Evolutionary conservation across 2,797 vertebrate species (phyloP).

Genomic region (Pangasius larnaudii): DNA sequence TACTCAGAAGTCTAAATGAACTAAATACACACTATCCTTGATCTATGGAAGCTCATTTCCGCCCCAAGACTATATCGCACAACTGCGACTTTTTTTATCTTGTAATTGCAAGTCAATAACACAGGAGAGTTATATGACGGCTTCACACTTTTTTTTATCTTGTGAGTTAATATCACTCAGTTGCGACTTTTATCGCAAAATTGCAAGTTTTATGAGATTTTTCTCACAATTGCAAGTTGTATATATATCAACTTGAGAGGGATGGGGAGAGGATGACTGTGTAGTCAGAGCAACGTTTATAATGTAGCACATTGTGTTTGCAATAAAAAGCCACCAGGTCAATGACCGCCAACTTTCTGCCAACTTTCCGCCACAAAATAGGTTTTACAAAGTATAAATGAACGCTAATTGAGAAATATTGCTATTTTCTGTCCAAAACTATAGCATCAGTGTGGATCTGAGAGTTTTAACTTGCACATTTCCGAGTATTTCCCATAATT

Average conservation of each 20-base stretch:
- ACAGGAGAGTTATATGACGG: neutral
- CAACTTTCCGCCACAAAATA: neutral
- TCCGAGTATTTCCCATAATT: neutral
- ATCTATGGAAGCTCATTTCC: neutral
- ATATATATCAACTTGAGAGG: too few species aligned
- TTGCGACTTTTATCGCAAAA: too few species aligned
- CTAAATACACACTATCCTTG: neutral
- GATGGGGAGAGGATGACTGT: neutral
- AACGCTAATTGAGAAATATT: neutral
- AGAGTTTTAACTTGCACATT: neutral
- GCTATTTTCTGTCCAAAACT: neutral
- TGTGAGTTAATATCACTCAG: neutral
- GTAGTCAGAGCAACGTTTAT: neutral
- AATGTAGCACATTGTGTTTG: neutral
- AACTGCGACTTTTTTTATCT: neutral
- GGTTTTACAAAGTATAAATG: neutral
- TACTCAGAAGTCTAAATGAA: neutral
- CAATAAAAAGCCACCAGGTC: neutral
- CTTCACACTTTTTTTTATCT: neutral
- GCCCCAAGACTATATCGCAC: neutral
- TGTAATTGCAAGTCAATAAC: neutral
- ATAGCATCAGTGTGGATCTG: neutral
- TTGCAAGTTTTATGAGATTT: neutral
- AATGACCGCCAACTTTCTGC: neutral
- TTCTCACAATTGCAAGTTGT: too few species aligned